Percentiles rank a stretch among this genome's conserved stretches.
Evolutionary conservation across 2,797 vertebrate species (phyloP).

Genomic region (Tokudaia muenninki): DNA sequence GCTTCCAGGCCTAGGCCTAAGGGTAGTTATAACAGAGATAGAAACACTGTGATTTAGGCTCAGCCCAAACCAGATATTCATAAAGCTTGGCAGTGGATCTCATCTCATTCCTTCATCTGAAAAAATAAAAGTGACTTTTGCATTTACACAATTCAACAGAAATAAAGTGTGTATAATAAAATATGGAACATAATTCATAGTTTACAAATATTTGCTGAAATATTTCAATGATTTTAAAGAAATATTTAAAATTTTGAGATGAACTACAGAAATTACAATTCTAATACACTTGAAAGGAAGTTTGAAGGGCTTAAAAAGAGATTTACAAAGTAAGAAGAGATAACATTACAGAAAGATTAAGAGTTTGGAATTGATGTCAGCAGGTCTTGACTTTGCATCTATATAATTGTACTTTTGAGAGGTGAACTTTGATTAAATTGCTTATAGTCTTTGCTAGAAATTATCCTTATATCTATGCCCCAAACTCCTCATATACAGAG

Average conservation of each 20-base stretch:
- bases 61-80: not conserved
- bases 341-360: not conserved
- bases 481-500: not conserved
- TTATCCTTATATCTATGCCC: not conserved
- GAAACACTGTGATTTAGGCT: not conserved
- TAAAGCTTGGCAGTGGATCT: not conserved
- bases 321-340: not conserved
- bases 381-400: not conserved
- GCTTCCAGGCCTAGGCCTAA: not conserved
- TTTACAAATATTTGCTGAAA: not conserved
- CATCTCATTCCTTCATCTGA: not conserved
- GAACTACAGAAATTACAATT: slow-evolving; percentile 3
- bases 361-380: slow-evolving; percentile 37
- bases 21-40: not conserved
- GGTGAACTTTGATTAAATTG: not conserved
- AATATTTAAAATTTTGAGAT: not conserved
- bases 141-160: not conserved
- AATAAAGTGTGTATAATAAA: not conserved
- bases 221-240: slow-evolving; percentile 8
- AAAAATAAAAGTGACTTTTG: not conserved
- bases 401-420: not conserved
- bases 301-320: not conserved
- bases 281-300: not conserved
- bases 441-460: not conserved
- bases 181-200: slow-evolving; percentile 19